phyloP scores from a whole-genome alignment of 2,113 vertebrate species.

The Xenopus borealis region DNA sequence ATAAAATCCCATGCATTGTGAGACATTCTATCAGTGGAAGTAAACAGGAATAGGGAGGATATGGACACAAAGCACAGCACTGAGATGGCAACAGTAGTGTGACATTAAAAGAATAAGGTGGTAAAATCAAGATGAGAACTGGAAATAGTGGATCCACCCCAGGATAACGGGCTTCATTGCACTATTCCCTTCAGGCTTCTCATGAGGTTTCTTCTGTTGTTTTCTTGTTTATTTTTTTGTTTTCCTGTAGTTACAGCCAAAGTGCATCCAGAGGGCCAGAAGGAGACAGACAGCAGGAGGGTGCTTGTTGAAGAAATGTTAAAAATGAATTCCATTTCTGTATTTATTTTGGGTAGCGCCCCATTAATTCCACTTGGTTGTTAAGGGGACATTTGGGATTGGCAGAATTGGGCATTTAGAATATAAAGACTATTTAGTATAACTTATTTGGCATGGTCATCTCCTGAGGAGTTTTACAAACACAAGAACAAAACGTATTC shows the following conservation, averaged over 20 bases:
- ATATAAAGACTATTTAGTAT: no score
- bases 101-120: background rate
- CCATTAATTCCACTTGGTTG: no score
- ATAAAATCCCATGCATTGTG: background rate
- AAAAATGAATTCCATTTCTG: no score
- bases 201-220: no score
- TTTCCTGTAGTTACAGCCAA: background rate
- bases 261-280: background rate
- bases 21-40: background rate
- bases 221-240: no score
- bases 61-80: background rate
- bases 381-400: no score
- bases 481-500: no score
- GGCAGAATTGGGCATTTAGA: no score
- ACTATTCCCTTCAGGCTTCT: background rate
- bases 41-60: constrained; percentile 4
- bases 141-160: background rate
- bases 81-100: background rate
- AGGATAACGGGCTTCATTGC: background rate
- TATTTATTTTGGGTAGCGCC: no score
- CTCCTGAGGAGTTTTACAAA: no score
- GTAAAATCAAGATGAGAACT: background rate
- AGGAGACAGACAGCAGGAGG: background rate
- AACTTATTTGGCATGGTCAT: no score
- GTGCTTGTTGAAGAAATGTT: no score